Conservation (phyloP, 1,140 invertebrate species). For the Hermetia illucens region DNA sequence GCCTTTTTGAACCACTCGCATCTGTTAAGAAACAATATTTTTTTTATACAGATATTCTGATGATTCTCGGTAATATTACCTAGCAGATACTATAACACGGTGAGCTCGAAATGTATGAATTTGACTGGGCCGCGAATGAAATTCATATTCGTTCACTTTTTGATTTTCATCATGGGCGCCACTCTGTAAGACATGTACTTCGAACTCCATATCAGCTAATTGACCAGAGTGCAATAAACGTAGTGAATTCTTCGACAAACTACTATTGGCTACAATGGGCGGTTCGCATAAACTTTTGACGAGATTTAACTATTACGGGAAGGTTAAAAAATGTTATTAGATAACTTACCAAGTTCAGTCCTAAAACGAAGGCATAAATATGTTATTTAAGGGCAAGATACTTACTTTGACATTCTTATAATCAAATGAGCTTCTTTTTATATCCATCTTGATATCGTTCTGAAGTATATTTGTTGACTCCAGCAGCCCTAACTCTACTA, state of each 20-base stretch:
- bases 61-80: too few species aligned
- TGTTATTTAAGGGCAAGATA: not conserved
- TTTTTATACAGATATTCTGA: not conserved
- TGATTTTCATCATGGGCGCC: not conserved
- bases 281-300: constrained; percentile 46
- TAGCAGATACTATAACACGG: constrained; percentile 47
- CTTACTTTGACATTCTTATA: constrained; percentile 24
- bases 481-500: constrained; percentile 38
- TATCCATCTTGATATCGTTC: constrained; percentile 13
- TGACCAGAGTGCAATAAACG: constrained; percentile 36
- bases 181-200: constrained; percentile 29
- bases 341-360: not conserved
- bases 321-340: not conserved
- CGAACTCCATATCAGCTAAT: constrained; percentile 50
- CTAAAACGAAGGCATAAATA: not conserved
- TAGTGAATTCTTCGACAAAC: constrained; percentile 38
- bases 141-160: not conserved
- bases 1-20: constrained; percentile 59
- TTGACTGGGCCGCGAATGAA: constrained; percentile 5
- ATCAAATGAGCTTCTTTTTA: constrained; percentile 16
- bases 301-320: constrained; percentile 41
- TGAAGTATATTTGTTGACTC: constrained; percentile 19
- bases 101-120: constrained; percentile 38
- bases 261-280: constrained; percentile 38
- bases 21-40: constrained; percentile 13